Conservation (phyloP, 2,888 invertebrate genomes). For the Rhaphigaster nebulosa region DNA sequence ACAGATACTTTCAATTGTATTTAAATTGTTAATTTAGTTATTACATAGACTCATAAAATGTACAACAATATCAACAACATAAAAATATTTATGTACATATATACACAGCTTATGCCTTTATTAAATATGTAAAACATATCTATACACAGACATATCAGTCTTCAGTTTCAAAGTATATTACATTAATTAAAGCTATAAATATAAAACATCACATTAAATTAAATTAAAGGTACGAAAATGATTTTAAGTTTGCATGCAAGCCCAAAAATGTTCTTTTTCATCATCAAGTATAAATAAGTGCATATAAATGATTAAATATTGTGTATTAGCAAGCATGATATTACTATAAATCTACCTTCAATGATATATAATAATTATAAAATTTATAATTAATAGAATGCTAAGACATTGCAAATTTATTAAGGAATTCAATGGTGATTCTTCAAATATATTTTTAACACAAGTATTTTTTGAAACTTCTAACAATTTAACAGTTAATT, state of each 20-base stretch:
- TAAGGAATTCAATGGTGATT: background rate
- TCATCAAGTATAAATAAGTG: background rate
- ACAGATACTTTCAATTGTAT: background rate
- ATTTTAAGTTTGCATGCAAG: background rate
- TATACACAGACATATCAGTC: constrained; percentile 37
- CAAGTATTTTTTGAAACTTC: background rate
- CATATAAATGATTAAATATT: background rate
- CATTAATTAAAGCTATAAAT: constrained; percentile 50
- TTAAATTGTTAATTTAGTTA: background rate
- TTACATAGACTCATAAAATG: constrained; percentile 42
- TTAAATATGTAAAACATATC: constrained; percentile 38
- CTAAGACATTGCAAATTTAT: background rate
- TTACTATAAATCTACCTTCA: background rate
- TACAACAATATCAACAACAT: constrained; percentile 38
- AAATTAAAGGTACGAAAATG: background rate
- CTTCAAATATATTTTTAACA: background rate
- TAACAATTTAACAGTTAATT: background rate
- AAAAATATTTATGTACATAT: constrained; percentile 44
- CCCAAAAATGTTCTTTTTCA: background rate
- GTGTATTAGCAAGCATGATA: background rate
- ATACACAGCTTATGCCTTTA: constrained; percentile 4
- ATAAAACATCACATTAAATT: constrained; percentile 31
- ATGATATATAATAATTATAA: background rate
- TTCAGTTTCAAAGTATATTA: constrained; percentile 30
- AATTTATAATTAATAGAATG: background rate